phyloP scores from a whole-genome alignment of 2,113 vertebrate species.

The Scortum barcoo region DNA sequence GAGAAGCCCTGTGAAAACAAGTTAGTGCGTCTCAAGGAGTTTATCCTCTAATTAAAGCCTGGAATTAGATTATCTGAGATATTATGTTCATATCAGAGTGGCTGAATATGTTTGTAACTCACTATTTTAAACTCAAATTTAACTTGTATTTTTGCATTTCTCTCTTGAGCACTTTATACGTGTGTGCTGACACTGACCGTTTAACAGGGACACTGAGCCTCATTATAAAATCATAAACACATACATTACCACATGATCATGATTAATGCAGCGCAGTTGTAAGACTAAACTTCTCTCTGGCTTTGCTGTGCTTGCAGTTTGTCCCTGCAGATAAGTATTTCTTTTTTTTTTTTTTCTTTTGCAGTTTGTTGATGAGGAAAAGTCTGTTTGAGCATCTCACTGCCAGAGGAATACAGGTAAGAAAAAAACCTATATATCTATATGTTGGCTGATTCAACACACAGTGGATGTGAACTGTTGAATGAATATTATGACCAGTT shows the following conservation, averaged over 20 bases:
- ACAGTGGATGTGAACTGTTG: not conserved
- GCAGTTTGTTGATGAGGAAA: slow-evolving; percentile 96
- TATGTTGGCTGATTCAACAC: not conserved
- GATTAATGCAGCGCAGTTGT: not conserved
- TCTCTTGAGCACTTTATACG: not conserved
- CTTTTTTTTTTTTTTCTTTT: slow-evolving; percentile 65
- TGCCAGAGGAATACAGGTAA: slow-evolving; percentile 96
- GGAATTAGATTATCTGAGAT: no score
- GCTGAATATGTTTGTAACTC: not conserved
- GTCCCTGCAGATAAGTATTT: not conserved
- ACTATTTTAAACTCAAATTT: not conserved
- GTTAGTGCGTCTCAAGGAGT: no score
- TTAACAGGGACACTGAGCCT: not conserved
- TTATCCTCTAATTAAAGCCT: no score
- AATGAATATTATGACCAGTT: no score
- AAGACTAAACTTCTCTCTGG: not conserved
- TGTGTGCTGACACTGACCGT: not conserved
- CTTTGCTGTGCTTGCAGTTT: not conserved
- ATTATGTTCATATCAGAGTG: not conserved
- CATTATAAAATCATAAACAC: not conserved
- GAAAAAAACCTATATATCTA: not conserved
- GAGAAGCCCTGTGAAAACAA: no score
- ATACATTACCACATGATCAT: not conserved
- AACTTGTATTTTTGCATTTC: not conserved
- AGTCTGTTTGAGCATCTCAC: slow-evolving; percentile 94